A percentile compares a stretch with the other conserved stretches of the same genome.
phyloP scores from a whole-genome alignment of 2,888 invertebrate genomes.

The Danaus chrysippus region DNA sequence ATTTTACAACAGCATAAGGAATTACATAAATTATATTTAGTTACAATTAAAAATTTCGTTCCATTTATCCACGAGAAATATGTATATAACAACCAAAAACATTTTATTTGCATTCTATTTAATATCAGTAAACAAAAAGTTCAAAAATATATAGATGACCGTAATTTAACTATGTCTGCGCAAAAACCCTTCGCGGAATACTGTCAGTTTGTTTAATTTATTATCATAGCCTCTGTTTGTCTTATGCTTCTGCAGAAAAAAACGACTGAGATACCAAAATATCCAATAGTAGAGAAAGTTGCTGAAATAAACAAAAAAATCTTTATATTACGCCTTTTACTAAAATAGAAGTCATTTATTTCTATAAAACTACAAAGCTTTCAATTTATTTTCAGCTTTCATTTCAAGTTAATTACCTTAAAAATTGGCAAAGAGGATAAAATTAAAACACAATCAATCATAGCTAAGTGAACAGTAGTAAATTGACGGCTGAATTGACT shows the following conservation, averaged over 20 bases:
- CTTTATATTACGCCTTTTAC: too few relatives aligned
- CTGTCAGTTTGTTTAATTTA: slow-evolving; percentile 23
- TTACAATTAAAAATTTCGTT: background rate
- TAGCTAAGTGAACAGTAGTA: slow-evolving; percentile 13
- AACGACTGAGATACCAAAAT: slow-evolving; percentile 16
- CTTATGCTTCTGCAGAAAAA: slow-evolving; percentile 20
- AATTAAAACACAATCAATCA: too few relatives aligned
- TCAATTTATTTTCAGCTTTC: slow-evolving; percentile 4
- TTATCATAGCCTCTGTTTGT: slow-evolving; percentile 24
- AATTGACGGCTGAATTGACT: slow-evolving; percentile 20
- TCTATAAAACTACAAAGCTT: slow-evolving; percentile 1
- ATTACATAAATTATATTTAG: too few relatives aligned
- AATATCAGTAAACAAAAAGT: slow-evolving; percentile 20
- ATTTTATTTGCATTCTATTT: slow-evolving; percentile 14
- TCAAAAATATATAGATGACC: slow-evolving; percentile 22
- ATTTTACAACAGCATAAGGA: background rate
- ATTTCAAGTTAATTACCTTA: too few relatives aligned
- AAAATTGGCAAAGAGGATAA: slow-evolving; percentile 8
- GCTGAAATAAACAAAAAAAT: too few relatives aligned
- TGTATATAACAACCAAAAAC: slow-evolving; percentile 12
- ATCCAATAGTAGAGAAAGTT: too few relatives aligned
- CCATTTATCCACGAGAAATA: background rate
- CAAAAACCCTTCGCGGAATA: too few relatives aligned
- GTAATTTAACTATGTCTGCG: slow-evolving; percentile 25
- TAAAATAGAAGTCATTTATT: background rate